Evolutionary conservation across 2,888 invertebrate species (phyloP).

Genomic region (Pelosia muscerda): DNA sequence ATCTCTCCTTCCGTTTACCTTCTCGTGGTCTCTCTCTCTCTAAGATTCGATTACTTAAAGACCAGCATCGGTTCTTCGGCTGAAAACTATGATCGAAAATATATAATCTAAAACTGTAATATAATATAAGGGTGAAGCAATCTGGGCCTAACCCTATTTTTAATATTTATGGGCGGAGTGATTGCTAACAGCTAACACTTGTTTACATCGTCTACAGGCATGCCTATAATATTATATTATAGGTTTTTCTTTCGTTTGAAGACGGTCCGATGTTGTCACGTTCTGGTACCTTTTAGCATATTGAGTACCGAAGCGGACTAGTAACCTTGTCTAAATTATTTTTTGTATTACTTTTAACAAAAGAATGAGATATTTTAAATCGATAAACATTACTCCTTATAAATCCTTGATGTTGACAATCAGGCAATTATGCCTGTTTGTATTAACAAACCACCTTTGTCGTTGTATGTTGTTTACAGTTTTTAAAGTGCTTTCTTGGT

Average conservation of each 20-base stretch:
- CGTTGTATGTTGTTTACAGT: too few species aligned
- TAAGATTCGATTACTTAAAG: too few species aligned
- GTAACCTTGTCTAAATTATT: constrained; percentile 10
- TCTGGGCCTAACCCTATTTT: too few species aligned
- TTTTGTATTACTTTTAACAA: constrained; percentile 18
- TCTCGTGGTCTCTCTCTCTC: too few species aligned
- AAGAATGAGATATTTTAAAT: constrained; percentile 5
- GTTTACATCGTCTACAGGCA: background rate
- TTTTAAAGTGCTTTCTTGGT: background rate
- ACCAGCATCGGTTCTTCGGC: too few species aligned
- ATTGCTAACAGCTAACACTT: background rate
- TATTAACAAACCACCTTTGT: too few species aligned
- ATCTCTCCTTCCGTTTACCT: too few species aligned
- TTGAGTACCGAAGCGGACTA: constrained; percentile 4
- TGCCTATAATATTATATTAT: background rate
- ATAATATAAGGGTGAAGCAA: too few species aligned
- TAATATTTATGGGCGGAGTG: background rate
- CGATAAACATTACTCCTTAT: background rate
- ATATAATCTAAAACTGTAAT: too few species aligned
- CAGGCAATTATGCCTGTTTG: background rate
- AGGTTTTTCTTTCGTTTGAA: constrained; percentile 17
- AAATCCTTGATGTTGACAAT: background rate
- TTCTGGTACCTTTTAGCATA: constrained; percentile 8
- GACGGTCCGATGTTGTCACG: constrained; percentile 17
- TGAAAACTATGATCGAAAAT: too few species aligned